These are phyloP conservation scores for Synergus itoensis DNA, from an alignment of 2,888 invertebrate genomes.

Conservation along the genomic window DNA sequence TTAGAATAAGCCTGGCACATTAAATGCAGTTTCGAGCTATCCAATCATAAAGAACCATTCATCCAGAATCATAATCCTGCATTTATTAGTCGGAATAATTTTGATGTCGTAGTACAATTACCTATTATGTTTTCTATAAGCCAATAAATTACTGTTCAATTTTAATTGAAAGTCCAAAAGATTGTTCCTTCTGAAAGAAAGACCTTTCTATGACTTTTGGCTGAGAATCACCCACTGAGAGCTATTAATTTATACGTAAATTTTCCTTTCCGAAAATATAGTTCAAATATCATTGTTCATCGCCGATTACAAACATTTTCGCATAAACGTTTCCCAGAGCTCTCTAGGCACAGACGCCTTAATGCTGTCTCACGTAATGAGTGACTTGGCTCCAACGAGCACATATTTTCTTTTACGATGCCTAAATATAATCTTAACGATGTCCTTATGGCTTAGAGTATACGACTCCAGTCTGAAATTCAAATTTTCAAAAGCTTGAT, in stretches of 20 bases:
- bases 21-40: background rate
- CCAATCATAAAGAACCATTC: slow-evolving; percentile 32
- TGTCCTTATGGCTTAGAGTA: slow-evolving; percentile 70
- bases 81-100: background rate
- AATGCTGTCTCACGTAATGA: slow-evolving; percentile 76
- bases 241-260: background rate
- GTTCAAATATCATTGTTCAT: slow-evolving; percentile 28
- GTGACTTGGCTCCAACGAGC: slow-evolving; percentile 76
- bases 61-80: background rate
- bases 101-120: background rate
- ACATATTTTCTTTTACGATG: slow-evolving; percentile 77
- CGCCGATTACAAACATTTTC: slow-evolving; percentile 13
- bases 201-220: background rate
- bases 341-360: slow-evolving; percentile 63
- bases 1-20: slow-evolving; percentile 33
- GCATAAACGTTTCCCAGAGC: slow-evolving; percentile 49
- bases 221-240: background rate
- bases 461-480: slow-evolving; percentile 59
- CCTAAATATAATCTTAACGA: slow-evolving; percentile 77
- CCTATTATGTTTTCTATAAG: background rate
- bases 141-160: background rate
- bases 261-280: slow-evolving; percentile 23
- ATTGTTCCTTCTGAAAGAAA: background rate
- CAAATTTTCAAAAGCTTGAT: slow-evolving; percentile 57
- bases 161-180: background rate